Percentiles rank a stretch among this genome's conserved stretches.
These are phyloP conservation scores for Caenorhabditis sp. DNA, from an alignment of 2,888 invertebrate genomes.

Conservation along the genomic window DNA sequence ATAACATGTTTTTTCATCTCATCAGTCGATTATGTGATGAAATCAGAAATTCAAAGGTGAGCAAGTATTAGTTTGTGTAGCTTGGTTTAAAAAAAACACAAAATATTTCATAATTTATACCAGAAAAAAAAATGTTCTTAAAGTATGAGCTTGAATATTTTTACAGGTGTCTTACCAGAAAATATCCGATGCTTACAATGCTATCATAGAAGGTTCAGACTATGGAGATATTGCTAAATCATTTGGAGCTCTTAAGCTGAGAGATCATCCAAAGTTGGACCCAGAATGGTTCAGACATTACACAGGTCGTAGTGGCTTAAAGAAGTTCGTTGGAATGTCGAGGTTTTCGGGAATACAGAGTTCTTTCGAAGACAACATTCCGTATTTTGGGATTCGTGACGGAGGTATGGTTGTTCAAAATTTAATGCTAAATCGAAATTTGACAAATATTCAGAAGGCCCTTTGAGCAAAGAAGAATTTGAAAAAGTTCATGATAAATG, in stretches of 20 bases:
- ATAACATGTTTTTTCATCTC: conserved; percentile 16
- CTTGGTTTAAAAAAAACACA: conserved; percentile 1
- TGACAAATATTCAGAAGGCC: not conserved
- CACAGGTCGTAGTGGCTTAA: conserved; percentile 10
- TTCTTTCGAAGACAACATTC: not conserved
- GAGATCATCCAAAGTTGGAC: conserved; percentile 8
- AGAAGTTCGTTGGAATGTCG: conserved; percentile 17
- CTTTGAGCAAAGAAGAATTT: not conserved
- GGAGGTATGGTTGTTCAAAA: not conserved
- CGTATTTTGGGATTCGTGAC: not conserved
- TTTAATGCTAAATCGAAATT: not conserved
- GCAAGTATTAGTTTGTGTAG: no score
- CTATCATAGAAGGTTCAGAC: not conserved
- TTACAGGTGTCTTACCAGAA: not conserved
- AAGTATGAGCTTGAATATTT: no score
- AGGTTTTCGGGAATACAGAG: conserved; percentile 19
- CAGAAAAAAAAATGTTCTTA: no score
- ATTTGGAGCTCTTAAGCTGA: not conserved
- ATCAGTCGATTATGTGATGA: conserved; percentile 2
- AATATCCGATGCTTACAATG: not conserved
- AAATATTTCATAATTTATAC: no score
- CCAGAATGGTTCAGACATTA: conserved; percentile 13
- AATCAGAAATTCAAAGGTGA: no score
- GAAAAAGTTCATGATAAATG: conserved; percentile 7
- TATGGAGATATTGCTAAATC: not conserved